Evolutionary conservation across 2,888 invertebrate genomes (phyloP), one percentile per base, ranked within the genome.

Genomic region (Ypsolopha scabrella): DNA sequence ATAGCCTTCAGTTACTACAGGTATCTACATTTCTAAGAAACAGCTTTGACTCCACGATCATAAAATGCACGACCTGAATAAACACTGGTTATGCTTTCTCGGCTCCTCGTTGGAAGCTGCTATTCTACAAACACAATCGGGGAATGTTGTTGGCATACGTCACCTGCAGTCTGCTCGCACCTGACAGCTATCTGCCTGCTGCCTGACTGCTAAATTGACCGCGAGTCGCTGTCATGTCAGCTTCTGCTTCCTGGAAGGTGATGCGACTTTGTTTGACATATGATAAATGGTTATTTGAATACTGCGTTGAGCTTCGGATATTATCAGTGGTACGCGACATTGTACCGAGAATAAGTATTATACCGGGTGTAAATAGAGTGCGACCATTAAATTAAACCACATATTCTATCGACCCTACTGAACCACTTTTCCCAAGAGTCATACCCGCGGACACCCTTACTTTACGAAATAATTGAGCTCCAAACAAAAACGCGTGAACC

Each of bases 191-290:
- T n/a, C 39, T 9, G 36, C 35, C n/a, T 39, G 13, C 49, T 48
- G 6, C 35, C 39, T 53, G 58, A 57, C 56, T 57, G 54, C 44
- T 55, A 58, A 58, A 58, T 57, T 58, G 58, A 55, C 53, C 55
- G 24, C 33, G 52, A 51, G 39, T 47, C 36, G 34, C 52, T 51
- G 51, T 52, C 54, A 14, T 24, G 8, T 48, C 44, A 41, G 24
- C 24, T 50, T 36, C 50, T 10, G 55, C 55, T 58, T 58, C 58
- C 58, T 11, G 11, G 37, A 36, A 33, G 45, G 33, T 34, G 47
- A 47, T n/a, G 37, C 0, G 37, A 7, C 13, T 8, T 24, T n/a
- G 45, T 33, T 45, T 45, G 24, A 24, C 24, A 24, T 45, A 10
- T 45, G 45, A 43, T 39, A 36, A 39, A 33, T 41, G 41, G 49